Evolutionary conservation across 2,797 vertebrate species (phyloP).

Genomic region (Champsocephalus gunnari): DNA sequence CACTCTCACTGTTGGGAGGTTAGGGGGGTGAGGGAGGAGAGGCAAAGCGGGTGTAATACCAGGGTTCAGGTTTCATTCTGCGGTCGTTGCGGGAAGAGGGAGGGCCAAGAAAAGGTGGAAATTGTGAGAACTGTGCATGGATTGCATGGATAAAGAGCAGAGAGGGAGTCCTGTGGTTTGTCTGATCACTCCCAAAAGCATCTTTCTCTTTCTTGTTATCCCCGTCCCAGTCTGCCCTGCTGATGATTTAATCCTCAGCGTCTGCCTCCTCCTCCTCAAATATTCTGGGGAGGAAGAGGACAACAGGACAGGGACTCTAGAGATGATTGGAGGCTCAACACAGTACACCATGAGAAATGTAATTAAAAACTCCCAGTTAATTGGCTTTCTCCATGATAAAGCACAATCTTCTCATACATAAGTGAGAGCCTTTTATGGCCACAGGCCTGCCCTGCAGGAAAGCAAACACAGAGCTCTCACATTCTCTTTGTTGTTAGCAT

Average conservation of each 20-base stretch:
- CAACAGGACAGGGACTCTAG: constrained; percentile 58
- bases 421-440: constrained; percentile 71
- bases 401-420: constrained; percentile 76
- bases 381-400: constrained; percentile 82
- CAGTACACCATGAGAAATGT: constrained; percentile 68
- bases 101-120: constrained; percentile 67
- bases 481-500: constrained; percentile 73
- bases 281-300: constrained; percentile 52
- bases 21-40: constrained; percentile 26
- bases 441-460: constrained; percentile 70
- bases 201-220: constrained; percentile 72
- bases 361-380: constrained; percentile 80
- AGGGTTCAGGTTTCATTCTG: constrained; percentile 84
- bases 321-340: constrained; percentile 64
- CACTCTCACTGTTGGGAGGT: constrained; percentile 63
- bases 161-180: constrained; percentile 76
- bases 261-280: constrained; percentile 41
- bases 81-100: constrained; percentile 73
- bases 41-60: constrained; percentile 76
- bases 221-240: constrained; percentile 49
- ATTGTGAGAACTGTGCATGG: constrained; percentile 72
- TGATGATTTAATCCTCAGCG: constrained; percentile 62
- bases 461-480: constrained; percentile 63
- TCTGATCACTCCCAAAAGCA: constrained; percentile 73
- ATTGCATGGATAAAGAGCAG: constrained; percentile 75